Base-by-base conservation (phyloP, 2,888 invertebrate genomes). In the Cordylochernes scorpioides region DNA sequence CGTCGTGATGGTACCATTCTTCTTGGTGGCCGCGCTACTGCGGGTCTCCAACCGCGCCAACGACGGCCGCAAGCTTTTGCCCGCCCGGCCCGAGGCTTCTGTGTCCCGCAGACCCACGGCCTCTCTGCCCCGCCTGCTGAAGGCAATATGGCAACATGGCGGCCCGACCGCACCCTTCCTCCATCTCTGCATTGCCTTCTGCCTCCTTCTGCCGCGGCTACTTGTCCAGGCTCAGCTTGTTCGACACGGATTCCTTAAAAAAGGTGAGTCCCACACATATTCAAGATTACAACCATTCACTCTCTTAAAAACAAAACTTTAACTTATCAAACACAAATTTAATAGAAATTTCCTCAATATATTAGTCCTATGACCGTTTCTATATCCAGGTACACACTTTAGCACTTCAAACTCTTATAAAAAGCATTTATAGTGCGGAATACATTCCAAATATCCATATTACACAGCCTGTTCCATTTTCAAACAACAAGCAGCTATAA, bases 91-190 rank as follows among this genome's bases (percentile, higher is more conserved):
- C 14, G 34, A 33, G 22, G 35, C 31, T 24, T 25, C 27, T n/a
- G 39, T 36, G 10, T 35, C 35, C 15, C 25, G 35, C 7, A 32
- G 35, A 19, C 34, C 28, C 17, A 39, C 33, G 19, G 30, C 34
- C 10, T 22, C 27, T 16, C n/a, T n/a, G n/a, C n/a, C n/a, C n/a
- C 29, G 36, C 12, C 38, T 37, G 32, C 27, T 45, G 25, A 52
- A 54, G 38, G 50, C 52, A 5, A 39, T 56, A 3, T 62, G 61
- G 55, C 49, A 52, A 32, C 75, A 82, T 50, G 70, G 72, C 17
- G 75, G 75, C 24, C 82, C 82, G 8, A 68, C 75, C 6, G 71
- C 75, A 5, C 71, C 77, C 17, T 68, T 74, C 46, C 59, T 80
- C 33, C 82, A 82, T 52, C 62, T 80, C 42, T 60, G 73, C 46